These are phyloP conservation scores for Anthoscopus minutus DNA, from an alignment of 2,113 vertebrate genomes.

Conservation along the genomic window DNA sequence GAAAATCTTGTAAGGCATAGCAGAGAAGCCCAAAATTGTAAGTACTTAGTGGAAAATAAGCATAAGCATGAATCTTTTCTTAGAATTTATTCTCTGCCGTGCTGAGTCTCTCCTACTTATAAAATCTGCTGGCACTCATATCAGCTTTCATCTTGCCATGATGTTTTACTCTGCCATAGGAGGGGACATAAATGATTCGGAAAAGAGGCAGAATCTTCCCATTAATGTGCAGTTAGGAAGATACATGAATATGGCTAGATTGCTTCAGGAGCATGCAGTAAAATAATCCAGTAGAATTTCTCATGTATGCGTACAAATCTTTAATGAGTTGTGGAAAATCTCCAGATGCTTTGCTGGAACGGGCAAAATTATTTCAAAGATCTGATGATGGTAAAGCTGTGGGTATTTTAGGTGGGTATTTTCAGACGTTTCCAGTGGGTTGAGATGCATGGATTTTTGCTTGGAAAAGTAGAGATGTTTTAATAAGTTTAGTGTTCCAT, in stretches of 20 bases:
- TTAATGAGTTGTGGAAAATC: background rate
- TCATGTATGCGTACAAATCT: background rate
- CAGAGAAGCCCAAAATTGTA: background rate
- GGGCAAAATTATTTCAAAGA: background rate
- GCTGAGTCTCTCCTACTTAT: background rate
- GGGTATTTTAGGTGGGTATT: background rate
- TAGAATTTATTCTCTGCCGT: background rate
- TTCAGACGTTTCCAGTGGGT: background rate
- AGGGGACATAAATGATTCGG: background rate
- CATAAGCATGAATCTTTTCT: constrained; percentile 5
- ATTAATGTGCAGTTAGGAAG: background rate
- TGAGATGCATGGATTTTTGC: background rate
- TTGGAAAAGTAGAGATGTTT: background rate
- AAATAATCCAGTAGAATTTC: background rate
- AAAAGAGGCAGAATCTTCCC: background rate
- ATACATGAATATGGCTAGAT: background rate
- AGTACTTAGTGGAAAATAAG: constrained; percentile 1
- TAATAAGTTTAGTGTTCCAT: background rate
- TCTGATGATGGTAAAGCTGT: background rate
- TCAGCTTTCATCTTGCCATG: background rate
- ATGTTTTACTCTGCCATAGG: background rate
- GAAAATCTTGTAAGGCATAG: background rate
- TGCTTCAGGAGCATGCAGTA: background rate
- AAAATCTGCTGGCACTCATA: background rate
- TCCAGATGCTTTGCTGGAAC: background rate